phyloP scores from a whole-genome alignment of 2,888 invertebrate species.

The Nycteola revayana region DNA sequence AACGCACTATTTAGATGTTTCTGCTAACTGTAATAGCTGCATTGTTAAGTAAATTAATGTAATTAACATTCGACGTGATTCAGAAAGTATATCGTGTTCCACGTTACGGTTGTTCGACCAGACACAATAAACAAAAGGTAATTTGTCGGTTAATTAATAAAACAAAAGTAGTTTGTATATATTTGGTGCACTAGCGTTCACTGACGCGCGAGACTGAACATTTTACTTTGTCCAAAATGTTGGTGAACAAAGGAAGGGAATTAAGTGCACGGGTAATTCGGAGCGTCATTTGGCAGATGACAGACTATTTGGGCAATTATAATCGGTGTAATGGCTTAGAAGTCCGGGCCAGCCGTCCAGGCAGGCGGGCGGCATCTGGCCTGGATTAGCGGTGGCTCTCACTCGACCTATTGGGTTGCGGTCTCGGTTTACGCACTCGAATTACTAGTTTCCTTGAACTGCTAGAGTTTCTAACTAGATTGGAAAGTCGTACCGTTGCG shows the following conservation, averaged over 20 bases:
- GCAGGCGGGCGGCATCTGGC: slow-evolving; percentile 58
- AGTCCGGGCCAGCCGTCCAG: slow-evolving; percentile 56
- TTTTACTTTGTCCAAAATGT: slow-evolving; percentile 10
- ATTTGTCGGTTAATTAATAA: slow-evolving; percentile 35
- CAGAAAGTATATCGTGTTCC: slow-evolving; percentile 36
- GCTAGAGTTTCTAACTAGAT: slow-evolving; percentile 53
- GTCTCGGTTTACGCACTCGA: slow-evolving; percentile 55
- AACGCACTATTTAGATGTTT: slow-evolving; percentile 75
- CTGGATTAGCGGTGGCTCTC: slow-evolving; percentile 52
- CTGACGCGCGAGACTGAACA: slow-evolving; percentile 8
- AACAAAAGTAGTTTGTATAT: slow-evolving; percentile 16
- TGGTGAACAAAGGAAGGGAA: slow-evolving; percentile 5
- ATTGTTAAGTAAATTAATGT: slow-evolving; percentile 71
- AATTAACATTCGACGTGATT: slow-evolving; percentile 54
- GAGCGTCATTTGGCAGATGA: slow-evolving; percentile 67
- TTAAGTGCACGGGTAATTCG: no score
- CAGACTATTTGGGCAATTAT: slow-evolving; percentile 59
- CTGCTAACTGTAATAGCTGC: slow-evolving; percentile 55
- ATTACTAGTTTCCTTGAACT: slow-evolving; percentile 52
- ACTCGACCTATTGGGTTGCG: slow-evolving; percentile 60
- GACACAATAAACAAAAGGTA: slow-evolving; percentile 36
- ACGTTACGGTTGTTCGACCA: slow-evolving; percentile 34
- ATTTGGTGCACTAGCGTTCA: slow-evolving; percentile 12
- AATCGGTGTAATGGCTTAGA: slow-evolving; percentile 77
- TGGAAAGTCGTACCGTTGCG: slow-evolving; percentile 27